phyloP scores from a whole-genome alignment of 2,888 invertebrate genomes.

The Thelaira solivaga region DNA sequence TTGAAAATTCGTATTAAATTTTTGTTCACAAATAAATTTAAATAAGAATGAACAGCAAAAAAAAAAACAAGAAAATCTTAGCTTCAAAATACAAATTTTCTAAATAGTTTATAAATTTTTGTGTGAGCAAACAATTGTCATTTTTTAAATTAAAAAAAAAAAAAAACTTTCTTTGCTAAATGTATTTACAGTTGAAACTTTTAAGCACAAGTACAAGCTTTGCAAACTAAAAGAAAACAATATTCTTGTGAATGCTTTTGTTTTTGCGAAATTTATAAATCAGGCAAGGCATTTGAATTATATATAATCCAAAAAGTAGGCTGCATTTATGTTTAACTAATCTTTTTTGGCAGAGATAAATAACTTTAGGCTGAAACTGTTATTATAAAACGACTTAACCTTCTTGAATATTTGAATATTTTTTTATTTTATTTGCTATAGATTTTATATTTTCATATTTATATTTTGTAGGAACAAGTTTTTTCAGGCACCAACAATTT shows the following conservation, averaged over 20 bases:
- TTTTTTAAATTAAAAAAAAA: not conserved
- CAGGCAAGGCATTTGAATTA: not conserved
- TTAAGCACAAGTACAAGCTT: constrained; percentile 4
- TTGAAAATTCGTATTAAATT: not conserved
- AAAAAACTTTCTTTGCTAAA: not conserved
- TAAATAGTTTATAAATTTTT: not conserved
- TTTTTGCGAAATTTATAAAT: not conserved
- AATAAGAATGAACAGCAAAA: not conserved
- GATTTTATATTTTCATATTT: too few species aligned
- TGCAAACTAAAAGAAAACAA: not conserved
- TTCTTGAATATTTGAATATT: too few species aligned
- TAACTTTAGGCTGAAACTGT: not conserved
- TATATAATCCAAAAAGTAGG: constrained; percentile 10
- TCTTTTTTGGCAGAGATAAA: not conserved
- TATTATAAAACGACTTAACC: not conserved
- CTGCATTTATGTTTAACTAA: not conserved
- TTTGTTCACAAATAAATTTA: not conserved
- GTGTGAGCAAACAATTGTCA: not conserved
- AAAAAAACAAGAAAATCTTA: not conserved
- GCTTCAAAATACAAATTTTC: not conserved
- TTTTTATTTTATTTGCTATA: too few species aligned
- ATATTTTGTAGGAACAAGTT: too few species aligned
- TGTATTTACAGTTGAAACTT: not conserved
- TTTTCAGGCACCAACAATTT: too few species aligned
- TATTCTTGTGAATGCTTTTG: too few species aligned